Evolutionary conservation across 2,113 vertebrate genomes (phyloP).

Genomic region (Podilymbus podiceps): DNA sequence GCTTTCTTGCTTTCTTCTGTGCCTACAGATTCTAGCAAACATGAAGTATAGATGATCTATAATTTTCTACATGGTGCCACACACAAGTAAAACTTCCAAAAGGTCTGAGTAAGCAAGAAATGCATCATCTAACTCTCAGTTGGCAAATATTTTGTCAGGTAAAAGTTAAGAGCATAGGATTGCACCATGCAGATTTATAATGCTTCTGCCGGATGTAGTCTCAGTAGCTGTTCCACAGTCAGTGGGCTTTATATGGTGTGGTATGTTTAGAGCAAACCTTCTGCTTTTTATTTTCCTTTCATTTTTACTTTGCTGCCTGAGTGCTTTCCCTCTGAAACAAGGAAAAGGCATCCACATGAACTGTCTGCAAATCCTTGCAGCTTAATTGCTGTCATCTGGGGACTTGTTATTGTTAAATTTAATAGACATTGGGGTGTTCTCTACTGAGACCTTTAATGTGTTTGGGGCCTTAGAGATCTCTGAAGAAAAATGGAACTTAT

Average conservation of each 20-base stretch:
- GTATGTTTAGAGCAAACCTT: not conserved
- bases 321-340: not conserved
- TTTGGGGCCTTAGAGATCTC: not conserved
- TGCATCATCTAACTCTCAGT: not conserved
- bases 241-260: not conserved
- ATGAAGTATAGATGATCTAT: not conserved
- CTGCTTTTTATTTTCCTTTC: not conserved
- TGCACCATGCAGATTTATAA: not conserved
- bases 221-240: not conserved
- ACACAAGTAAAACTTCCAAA: not conserved
- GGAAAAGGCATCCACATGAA: constrained; percentile 15
- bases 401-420: constrained; percentile 67
- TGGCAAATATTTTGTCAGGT: not conserved
- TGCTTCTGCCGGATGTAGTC: not conserved
- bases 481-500: constrained; percentile 40
- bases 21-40: not conserved
- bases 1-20: not conserved
- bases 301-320: not conserved
- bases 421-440: constrained; percentile 61
- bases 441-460: constrained; percentile 54
- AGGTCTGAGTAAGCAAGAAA: not conserved
- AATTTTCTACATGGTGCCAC: not conserved
- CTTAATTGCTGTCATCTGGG: constrained; percentile 59
- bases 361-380: constrained; percentile 30
- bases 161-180: not conserved